Evolutionary conservation across 2,113 vertebrate genomes (phyloP).

Genomic region (Physeter macrocephalus): DNA sequence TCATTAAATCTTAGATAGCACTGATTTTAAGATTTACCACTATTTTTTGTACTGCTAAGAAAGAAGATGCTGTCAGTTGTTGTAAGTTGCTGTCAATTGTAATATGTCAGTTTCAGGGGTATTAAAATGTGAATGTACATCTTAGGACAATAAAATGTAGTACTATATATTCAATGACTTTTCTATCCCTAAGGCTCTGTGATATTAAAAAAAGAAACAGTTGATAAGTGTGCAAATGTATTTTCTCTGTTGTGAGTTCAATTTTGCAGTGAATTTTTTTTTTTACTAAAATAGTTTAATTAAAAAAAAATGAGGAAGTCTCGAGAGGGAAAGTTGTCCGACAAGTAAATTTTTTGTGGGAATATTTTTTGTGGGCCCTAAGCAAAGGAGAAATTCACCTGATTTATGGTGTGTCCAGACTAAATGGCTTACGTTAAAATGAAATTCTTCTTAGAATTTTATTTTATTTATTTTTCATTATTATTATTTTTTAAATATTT

Average conservation of each 20-base stretch:
- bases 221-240: not conserved
- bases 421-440: not conserved
- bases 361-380: not conserved
- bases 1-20: conserved; percentile 1
- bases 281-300: not conserved
- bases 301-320: not conserved
- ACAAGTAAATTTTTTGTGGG: not conserved
- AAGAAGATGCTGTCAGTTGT: not conserved
- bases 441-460: not conserved
- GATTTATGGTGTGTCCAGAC: not conserved
- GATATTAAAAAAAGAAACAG: conserved; percentile 14
- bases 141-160: not conserved
- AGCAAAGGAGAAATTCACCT: conserved; percentile 9
- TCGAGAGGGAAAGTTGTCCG: not conserved
- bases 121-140: not conserved
- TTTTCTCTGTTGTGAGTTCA: conserved; percentile 30
- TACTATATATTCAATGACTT: not conserved
- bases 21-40: not conserved
- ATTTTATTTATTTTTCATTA: no score
- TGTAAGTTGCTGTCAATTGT: not conserved
- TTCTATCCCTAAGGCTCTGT: not conserved
- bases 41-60: not conserved
- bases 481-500: no score
- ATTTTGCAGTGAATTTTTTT: not conserved
- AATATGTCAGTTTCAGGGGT: not conserved